A percentile compares a stretch with the other conserved stretches of the same genome.
These are phyloP conservation scores for Artemia sinica DNA, from an alignment of 2,888 invertebrate species.

Conservation along the genomic window DNA sequence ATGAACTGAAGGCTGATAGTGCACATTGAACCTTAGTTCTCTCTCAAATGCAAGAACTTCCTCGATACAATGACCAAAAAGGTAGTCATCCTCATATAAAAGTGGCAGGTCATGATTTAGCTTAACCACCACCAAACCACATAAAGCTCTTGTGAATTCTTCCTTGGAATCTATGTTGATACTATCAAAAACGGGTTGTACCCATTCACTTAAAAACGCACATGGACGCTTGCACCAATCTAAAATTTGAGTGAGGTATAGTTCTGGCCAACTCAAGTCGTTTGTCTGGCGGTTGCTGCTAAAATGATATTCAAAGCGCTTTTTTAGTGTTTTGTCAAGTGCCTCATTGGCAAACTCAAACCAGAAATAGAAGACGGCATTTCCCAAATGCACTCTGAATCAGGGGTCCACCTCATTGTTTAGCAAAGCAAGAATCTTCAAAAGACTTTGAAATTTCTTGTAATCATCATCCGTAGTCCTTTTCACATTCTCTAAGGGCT, in stretches of 20 bases:
- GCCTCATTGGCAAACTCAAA: slow-evolving; percentile 47
- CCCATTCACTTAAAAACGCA: slow-evolving; percentile 50
- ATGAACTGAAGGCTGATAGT: too few relatives aligned
- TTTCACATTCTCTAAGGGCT: too few relatives aligned
- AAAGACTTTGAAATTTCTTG: too few relatives aligned
- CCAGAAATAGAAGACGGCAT: slow-evolving; percentile 36
- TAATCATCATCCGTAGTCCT: too few relatives aligned
- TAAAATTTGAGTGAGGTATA: slow-evolving; percentile 82
- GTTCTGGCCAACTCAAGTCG: slow-evolving; percentile 75
- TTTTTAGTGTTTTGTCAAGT: slow-evolving; percentile 56
- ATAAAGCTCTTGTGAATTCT: too few relatives aligned
- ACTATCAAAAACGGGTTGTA: slow-evolving; percentile 62
- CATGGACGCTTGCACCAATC: slow-evolving; percentile 78
- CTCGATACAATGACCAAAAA: too few relatives aligned
- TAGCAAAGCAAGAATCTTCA: too few relatives aligned
- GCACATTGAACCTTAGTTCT: too few relatives aligned
- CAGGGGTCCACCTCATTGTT: background rate
- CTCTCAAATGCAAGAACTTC: too few relatives aligned
- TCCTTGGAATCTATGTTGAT: slow-evolving; percentile 30
- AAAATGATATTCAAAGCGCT: slow-evolving; percentile 75
- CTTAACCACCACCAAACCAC: too few relatives aligned
- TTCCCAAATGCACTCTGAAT: slow-evolving; percentile 4
- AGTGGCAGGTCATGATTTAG: too few relatives aligned
- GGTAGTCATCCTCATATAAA: too few relatives aligned
- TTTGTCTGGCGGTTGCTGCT: slow-evolving; percentile 72